Evolutionary conservation across 2,113 vertebrate genomes (phyloP).

Genomic region (Spizaetus ornatus): DNA sequence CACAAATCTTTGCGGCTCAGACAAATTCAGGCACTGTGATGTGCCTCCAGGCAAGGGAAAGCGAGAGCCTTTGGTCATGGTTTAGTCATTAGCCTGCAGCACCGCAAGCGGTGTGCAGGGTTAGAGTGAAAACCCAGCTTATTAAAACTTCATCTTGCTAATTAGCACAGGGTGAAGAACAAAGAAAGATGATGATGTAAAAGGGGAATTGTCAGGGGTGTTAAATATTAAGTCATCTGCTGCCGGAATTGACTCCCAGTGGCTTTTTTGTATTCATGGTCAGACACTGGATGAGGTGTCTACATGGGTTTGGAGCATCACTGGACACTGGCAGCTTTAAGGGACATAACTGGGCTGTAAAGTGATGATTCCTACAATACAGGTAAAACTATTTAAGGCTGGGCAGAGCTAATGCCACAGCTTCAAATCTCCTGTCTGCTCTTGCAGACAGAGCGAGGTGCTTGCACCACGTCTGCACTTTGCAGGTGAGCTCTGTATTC

Average conservation of each 20-base stretch:
- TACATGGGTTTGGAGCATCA: background rate
- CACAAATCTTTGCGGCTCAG: background rate
- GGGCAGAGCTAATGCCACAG: background rate
- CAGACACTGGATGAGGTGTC: background rate
- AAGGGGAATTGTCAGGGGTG: background rate
- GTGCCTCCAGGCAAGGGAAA: background rate
- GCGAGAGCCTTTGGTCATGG: background rate
- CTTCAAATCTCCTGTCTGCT: background rate
- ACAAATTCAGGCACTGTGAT: background rate
- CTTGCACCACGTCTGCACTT: background rate
- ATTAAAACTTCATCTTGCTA: too few species aligned
- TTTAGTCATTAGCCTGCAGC: too few species aligned
- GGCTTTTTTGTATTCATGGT: background rate
- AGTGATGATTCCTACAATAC: background rate
- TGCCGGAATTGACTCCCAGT: background rate
- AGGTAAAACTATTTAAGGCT: background rate
- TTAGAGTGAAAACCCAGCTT: too few species aligned
- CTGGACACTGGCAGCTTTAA: background rate
- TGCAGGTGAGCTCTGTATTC: background rate
- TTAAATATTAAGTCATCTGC: background rate
- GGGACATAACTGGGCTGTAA: background rate
- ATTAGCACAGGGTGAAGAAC: too few species aligned
- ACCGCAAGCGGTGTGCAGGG: too few species aligned
- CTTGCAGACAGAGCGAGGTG: fast-evolving
- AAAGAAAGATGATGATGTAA: too few species aligned